A percentile compares a stretch with the other conserved stretches of the same genome.
Evolutionary conservation across 37 sponge, comb jelly and placozoan species (phyloP).

Genomic region (Aphrocallistes beatrix): DNA sequence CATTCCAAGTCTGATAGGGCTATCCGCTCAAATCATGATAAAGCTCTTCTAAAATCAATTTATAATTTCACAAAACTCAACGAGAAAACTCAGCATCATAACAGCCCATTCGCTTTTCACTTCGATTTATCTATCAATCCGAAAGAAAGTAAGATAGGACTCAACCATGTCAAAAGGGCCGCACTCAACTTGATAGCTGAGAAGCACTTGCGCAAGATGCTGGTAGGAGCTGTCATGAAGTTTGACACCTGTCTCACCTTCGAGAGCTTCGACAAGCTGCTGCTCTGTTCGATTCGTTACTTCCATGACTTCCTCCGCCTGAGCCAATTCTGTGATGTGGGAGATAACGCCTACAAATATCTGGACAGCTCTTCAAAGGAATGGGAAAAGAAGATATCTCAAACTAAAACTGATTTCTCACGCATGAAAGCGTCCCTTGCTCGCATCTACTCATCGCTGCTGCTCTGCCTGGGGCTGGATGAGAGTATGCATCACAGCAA

Average conservation of each 20-base stretch:
- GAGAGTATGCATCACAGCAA: neutral
- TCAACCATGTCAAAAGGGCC: neutral
- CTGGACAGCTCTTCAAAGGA: slow-evolving; percentile 6
- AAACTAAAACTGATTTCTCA: neutral
- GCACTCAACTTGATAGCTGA: neutral
- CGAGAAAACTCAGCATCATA: neutral
- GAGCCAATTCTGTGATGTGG: neutral
- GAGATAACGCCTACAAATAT: neutral
- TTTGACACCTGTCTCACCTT: neutral
- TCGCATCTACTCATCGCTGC: neutral
- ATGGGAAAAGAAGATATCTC: neutral
- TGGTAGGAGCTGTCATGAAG: neutral
- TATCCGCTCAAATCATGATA: neutral
- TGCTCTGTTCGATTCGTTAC: neutral
- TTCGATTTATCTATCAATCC: neutral
- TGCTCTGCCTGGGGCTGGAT: neutral
- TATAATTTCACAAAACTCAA: neutral
- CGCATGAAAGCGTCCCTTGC: neutral
- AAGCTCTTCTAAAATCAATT: neutral
- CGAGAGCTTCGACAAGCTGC: neutral
- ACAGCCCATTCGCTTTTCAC: neutral
- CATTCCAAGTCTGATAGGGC: neutral
- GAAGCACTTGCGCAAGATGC: neutral
- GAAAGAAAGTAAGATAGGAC: neutral
- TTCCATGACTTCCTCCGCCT: neutral